Percentiles rank a stretch among this genome's conserved stretches.
These are phyloP conservation scores for Azemiops feae DNA, from an alignment of 2,113 vertebrate genomes.

Conservation along the genomic window DNA sequence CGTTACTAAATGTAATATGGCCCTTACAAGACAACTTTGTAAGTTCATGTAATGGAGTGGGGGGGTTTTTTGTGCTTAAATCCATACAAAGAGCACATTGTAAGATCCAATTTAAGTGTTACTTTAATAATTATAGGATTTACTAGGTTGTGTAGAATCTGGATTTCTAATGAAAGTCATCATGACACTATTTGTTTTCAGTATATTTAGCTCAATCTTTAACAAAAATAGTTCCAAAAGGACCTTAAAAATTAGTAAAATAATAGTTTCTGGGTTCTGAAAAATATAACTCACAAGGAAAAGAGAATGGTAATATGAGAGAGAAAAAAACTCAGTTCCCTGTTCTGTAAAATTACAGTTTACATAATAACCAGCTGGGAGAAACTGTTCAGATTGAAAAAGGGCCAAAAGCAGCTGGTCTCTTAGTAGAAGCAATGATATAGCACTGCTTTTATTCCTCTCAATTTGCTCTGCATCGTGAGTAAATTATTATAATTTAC, in stretches of 20 bases:
- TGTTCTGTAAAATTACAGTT: background rate
- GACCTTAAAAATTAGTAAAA: background rate
- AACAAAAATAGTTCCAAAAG: background rate
- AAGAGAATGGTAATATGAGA: background rate
- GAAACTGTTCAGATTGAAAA: background rate
- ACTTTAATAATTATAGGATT: background rate
- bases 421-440: background rate
- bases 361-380: background rate
- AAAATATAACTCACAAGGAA: background rate
- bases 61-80: background rate
- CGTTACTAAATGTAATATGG: background rate
- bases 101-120: background rate
- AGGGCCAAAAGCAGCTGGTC: background rate
- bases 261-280: background rate
- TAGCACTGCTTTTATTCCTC: background rate
- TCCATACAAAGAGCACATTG: background rate
- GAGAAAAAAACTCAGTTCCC: background rate
- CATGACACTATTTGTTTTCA: background rate
- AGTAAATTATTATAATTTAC: background rate
- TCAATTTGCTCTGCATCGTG: background rate
- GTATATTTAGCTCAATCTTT: background rate
- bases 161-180: background rate
- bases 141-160: background rate
- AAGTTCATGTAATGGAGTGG: background rate
- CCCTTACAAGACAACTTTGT: background rate